These are phyloP conservation scores for Hippocampus abdominalis DNA, from an alignment of 2,113 vertebrate genomes.

Conservation along the genomic window DNA sequence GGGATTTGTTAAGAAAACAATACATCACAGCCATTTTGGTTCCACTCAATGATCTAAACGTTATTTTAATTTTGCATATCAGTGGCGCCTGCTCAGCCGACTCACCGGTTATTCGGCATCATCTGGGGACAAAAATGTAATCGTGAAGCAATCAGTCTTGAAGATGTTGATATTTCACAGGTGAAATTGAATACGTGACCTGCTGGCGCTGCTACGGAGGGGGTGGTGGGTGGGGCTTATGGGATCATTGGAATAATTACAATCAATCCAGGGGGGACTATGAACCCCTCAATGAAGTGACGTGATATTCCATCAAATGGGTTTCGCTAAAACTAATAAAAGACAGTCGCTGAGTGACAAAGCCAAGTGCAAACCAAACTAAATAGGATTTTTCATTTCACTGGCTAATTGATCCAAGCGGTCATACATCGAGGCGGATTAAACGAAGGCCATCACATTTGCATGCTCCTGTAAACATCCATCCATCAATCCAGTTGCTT, in stretches of 20 bases:
- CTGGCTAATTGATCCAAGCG: neutral
- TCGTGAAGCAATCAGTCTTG: constrained; percentile 4
- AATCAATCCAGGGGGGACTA: constrained; percentile 2
- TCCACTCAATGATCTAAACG: neutral
- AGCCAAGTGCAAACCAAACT: neutral
- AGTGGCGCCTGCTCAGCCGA: neutral
- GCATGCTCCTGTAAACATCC: neutral
- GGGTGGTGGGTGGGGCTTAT: neutral
- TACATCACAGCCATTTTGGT: neutral
- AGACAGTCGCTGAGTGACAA: neutral
- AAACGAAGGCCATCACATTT: neutral
- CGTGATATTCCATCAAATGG: constrained; percentile 1
- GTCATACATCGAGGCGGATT: neutral
- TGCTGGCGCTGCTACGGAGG: neutral
- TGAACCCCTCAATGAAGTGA: constrained; percentile 5
- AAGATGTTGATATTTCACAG: constrained; percentile 8
- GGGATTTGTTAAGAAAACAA: constrained; percentile 1
- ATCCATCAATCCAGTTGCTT: neutral
- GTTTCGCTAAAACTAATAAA: constrained; percentile 6
- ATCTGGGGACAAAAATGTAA: neutral
- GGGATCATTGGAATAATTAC: constrained; percentile 6
- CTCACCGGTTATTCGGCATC: constrained; percentile 1
- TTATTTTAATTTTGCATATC: constrained; percentile 1
- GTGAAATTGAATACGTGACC: constrained; percentile 12
- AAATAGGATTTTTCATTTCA: neutral